Evolutionary conservation across 2,888 invertebrate genomes (phyloP), one percentile per base, ranked within the genome.

Genomic region (Lycocerus yunnanus): DNA sequence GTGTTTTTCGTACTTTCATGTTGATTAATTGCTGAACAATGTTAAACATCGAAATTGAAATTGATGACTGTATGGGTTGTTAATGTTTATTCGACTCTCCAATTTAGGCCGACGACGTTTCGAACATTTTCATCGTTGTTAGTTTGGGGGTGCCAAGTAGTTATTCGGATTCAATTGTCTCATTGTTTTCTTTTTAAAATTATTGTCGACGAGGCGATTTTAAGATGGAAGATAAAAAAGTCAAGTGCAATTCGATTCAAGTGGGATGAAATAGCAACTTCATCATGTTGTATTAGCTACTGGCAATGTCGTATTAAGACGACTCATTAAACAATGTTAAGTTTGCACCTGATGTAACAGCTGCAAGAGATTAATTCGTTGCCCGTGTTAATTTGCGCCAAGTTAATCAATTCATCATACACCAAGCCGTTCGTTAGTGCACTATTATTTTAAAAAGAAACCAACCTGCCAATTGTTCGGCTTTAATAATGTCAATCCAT

Each of bases 331-430:
- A 60, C 70, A 66, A 70, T 74, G 16, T 66, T 60, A 63, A 68
- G 24, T 74, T 74, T 74, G 65, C 73, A 74, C 73, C 70, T 74
- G 73, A 74, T 70, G 66, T 65, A 68, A 63, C 73, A 74, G 73
- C 73, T 74, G 73, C 73, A 70, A 21, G 61, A 61, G 70, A 74
- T 74, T 70, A 74, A 74, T 69, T 70, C 67, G 58, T 69, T 15
- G 66, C 16, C 21, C 10, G 67, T 24, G 43, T 43, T 63, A 74
- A 70, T 74, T 74, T 74, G 70, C 70, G 61, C 43, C 66, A 73
- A 74, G 61, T 74, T 70, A 61, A 70, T 69, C 73, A 70, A 69
- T 74, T 74, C 58, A 74, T 74, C 73, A 74, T 73, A 70, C 21
- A 59, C 69, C 27, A 24, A 73, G 20, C 66, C 43, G 73, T 73